Conservation (phyloP, 2,888 invertebrate species). For the Epinotia demarniana region DNA sequence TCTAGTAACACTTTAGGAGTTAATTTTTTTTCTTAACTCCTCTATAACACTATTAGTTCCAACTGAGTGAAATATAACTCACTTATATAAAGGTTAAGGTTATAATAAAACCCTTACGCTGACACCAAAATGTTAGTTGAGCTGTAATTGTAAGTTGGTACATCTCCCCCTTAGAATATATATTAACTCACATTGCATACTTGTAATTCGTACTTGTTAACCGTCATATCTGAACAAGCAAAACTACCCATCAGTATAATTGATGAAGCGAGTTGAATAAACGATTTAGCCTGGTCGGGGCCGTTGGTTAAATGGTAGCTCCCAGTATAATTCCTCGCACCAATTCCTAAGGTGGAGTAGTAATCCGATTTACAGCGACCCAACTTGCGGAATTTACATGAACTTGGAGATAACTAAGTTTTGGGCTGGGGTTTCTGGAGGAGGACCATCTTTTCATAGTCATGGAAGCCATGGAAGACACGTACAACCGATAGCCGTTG, state of each 20-base stretch:
- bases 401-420: conserved; percentile 35
- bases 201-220: background rate
- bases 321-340: background rate
- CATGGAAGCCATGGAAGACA: background rate
- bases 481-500: background rate
- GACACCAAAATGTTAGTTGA: too few relatives aligned
- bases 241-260: conserved; percentile 13
- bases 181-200: background rate
- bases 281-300: conserved; percentile 15
- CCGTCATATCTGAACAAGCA: conserved; percentile 19
- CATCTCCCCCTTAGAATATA: too few relatives aligned
- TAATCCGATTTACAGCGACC: conserved; percentile 37
- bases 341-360: conserved; percentile 18
- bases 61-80: too few relatives aligned
- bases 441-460: background rate
- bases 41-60: too few relatives aligned
- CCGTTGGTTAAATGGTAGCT: conserved; percentile 4
- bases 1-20: too few relatives aligned
- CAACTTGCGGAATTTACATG: conserved; percentile 38
- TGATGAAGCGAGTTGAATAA: conserved; percentile 21
- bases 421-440: conserved; percentile 16
- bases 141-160: too few relatives aligned
- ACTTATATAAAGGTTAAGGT: too few relatives aligned
- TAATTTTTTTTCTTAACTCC: too few relatives aligned
- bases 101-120: too few relatives aligned